Conservation (phyloP, 2,113 vertebrate species). For the Anolis carolinensis region DNA sequence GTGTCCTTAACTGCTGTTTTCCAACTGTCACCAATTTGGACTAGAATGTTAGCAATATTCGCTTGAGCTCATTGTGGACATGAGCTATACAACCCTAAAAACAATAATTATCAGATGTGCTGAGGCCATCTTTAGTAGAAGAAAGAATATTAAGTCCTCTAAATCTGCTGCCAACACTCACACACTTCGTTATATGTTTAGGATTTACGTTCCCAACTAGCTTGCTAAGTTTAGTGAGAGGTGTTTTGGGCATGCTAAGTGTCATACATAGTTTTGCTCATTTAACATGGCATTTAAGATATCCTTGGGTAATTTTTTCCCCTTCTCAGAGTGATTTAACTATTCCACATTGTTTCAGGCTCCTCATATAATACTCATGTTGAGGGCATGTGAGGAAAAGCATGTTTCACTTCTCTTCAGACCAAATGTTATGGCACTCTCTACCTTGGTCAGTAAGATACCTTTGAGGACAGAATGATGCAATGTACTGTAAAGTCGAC, state of each 20-base stretch:
- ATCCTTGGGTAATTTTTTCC: neutral
- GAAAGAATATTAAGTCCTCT: neutral
- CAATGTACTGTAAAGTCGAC: neutral
- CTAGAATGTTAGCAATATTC: neutral
- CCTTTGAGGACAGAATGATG: neutral
- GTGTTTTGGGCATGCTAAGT: neutral
- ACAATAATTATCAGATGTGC: neutral
- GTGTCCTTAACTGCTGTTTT: neutral
- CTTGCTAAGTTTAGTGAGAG: neutral
- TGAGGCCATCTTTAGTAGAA: neutral
- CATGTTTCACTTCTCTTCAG: neutral
- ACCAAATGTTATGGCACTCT: neutral
- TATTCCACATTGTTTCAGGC: neutral
- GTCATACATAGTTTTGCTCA: neutral
- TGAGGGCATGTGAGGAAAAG: neutral
- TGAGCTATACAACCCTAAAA: neutral
- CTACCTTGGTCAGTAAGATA: neutral
- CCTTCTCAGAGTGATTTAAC: neutral
- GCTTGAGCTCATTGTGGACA: neutral
- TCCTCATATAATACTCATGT: neutral
- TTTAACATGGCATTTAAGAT: neutral
- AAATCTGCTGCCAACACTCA: neutral
- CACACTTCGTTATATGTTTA: neutral
- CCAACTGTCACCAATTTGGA: accelerated
- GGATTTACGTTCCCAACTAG: neutral